These are phyloP conservation scores for Cerastoderma edule DNA, from an alignment of 2,888 invertebrate genomes.

Conservation along the genomic window DNA sequence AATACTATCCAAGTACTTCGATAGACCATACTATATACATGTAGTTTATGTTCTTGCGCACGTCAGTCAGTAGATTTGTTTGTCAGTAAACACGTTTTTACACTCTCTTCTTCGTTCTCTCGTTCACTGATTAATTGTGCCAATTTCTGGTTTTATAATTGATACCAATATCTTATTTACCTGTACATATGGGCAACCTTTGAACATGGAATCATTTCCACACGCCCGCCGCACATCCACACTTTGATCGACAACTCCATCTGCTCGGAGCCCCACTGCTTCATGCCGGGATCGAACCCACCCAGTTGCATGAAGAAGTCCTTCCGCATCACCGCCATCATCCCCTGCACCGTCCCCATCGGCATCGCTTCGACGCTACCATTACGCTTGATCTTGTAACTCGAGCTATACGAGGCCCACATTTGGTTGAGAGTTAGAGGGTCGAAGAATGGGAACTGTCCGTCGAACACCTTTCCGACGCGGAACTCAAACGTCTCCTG, in stretches of 20 bases:
- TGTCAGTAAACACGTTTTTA: no score
- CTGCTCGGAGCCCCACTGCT: slow-evolving; percentile 59
- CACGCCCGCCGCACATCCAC: slow-evolving; percentile 63
- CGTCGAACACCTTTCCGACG: slow-evolving; percentile 29
- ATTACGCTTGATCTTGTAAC: slow-evolving; percentile 31
- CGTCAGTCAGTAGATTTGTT: no score
- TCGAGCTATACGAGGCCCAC: slow-evolving; percentile 37
- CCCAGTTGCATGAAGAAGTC: slow-evolving; percentile 55
- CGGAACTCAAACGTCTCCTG: slow-evolving; percentile 36
- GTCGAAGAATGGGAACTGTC: slow-evolving; percentile 31
- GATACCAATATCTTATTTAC: slow-evolving; percentile 5
- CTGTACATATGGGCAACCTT: slow-evolving; percentile 60
- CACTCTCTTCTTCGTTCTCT: no score
- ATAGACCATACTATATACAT: no score
- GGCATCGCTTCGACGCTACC: slow-evolving; percentile 41
- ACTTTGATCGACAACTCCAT: slow-evolving; percentile 58
- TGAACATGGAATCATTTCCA: slow-evolving; percentile 62
- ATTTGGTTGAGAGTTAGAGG: slow-evolving; percentile 39
- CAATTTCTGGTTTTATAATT: no score
- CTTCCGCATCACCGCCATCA: slow-evolving; percentile 55
- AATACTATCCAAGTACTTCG: no score
- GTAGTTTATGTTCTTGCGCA: no score
- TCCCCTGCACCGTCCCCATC: slow-evolving; percentile 52
- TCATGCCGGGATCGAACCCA: slow-evolving; percentile 62
- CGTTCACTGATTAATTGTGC: no score